Evolutionary conservation across 1,140 invertebrate genomes (phyloP), one percentile per base, ranked within the genome.

Genomic region (Caenorhabditis brenneri): DNA sequence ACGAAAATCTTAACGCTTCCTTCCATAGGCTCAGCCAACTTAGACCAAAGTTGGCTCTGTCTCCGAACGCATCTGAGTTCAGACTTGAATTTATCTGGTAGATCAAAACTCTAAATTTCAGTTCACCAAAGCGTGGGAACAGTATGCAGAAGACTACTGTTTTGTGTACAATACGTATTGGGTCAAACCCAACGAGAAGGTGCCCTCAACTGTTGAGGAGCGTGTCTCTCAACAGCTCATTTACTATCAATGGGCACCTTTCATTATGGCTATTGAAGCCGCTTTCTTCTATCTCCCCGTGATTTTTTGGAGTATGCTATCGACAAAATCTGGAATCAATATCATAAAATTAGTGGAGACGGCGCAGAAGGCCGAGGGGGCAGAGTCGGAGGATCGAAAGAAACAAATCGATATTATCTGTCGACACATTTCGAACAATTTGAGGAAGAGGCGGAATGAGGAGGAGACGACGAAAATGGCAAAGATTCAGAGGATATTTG

Each of bases 261-360:
- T 92, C 84, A 84, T 92, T 31, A 87, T 92, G 78, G 90, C 91
- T 19, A 84, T 92, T 6, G 89, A 92, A 85, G 92, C 93, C 2
- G 94, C 92, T 55, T 85, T 92, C 78, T 93, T 93, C 88, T 92
- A 93, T 85, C 82, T 91, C 33, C 92, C 93, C 1, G 89, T 91
- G 9, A 91, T 91, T 27, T 87, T 93, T 53, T 93, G 92, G 92
- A 81, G 87, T 15, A 58, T 87, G 80, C 81, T 86, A 33, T 87
- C 86, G 29, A 84, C 48, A 12, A 86, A 86, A 53, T 87, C 86
- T 16, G 89, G 88, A 24, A 74, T 90, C 1, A 89, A 90, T 79
- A 87, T 89, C 24, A 78, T 84, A 16, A 86, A 86, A 33, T 86
- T 90, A 29, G 83, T 91, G 15, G 53, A 86, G 81, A 80, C 85